Evolutionary conservation across 2,113 vertebrate genomes (phyloP).

Genomic region (Lates calcarifer): DNA sequence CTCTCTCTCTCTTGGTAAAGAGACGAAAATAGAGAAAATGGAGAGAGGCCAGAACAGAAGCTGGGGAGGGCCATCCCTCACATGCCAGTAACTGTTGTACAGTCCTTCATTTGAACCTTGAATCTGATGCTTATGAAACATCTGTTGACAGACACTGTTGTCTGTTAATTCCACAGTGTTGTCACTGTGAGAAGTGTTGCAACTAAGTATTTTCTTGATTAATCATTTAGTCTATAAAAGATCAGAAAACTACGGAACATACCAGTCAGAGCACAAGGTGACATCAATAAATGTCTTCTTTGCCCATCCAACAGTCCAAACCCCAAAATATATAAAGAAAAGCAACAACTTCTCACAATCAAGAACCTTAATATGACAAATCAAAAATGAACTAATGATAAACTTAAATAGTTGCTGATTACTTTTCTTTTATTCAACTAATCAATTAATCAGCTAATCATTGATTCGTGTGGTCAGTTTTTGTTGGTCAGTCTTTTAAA

Average conservation of each 20-base stretch:
- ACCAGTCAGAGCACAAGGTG: not conserved
- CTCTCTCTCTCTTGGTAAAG: conserved; percentile 1
- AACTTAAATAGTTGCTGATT: too few species aligned
- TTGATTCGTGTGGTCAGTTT: too few species aligned
- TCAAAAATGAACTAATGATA: too few species aligned
- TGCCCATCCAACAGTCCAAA: too few species aligned
- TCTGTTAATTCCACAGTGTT: not conserved
- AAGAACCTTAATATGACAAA: not conserved
- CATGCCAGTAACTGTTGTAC: not conserved
- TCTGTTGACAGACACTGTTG: not conserved
- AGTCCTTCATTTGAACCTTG: not conserved
- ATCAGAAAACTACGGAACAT: not conserved
- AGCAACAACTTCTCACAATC: too few species aligned
- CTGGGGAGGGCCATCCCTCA: not conserved
- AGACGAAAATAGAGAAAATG: too few species aligned
- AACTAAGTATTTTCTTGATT: not conserved
- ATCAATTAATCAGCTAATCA: too few species aligned
- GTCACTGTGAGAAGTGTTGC: not conserved
- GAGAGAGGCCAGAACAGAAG: not conserved
- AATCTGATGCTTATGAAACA: too few species aligned
- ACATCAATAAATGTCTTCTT: not conserved
- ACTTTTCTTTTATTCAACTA: not conserved
- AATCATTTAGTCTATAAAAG: too few species aligned
- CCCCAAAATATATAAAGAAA: too few species aligned
- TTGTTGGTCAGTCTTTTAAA: too few species aligned